Conservation (phyloP, 1,140 invertebrate species). For the Papilio xuthus region DNA sequence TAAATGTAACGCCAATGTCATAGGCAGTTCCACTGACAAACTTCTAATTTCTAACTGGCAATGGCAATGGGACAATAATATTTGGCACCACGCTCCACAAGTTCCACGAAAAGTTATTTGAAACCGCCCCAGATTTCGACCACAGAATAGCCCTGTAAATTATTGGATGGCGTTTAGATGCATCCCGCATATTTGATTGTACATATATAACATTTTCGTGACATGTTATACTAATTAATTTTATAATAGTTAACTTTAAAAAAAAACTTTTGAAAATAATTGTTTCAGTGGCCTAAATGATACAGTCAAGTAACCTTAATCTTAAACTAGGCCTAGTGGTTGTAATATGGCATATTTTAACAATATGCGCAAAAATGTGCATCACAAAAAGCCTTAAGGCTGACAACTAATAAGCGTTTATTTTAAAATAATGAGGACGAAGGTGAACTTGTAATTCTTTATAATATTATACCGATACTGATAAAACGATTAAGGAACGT, state of each 20-base stretch:
- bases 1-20: slow-evolving; percentile 42
- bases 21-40: slow-evolving; percentile 53
- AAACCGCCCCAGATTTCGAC: slow-evolving; percentile 70
- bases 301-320: neutral
- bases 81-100: slow-evolving; percentile 62
- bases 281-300: neutral
- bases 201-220: slow-evolving; percentile 2
- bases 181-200: slow-evolving; percentile 34
- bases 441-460: neutral
- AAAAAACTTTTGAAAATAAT: neutral
- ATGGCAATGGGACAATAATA: slow-evolving; percentile 66
- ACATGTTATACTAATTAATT: neutral
- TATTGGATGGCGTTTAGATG: slow-evolving; percentile 44
- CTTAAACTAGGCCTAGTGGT: neutral
- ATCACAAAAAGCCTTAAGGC: neutral
- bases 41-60: slow-evolving; percentile 69
- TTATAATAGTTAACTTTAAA: neutral
- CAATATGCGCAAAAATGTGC: too few species aligned
- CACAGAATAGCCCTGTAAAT: slow-evolving; percentile 64
- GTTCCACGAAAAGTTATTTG: slow-evolving; percentile 78
- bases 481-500: neutral
- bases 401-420: neutral
- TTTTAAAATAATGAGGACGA: neutral
- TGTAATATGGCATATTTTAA: too few species aligned
- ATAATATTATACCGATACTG: neutral